Evolutionary conservation across 2,888 invertebrate species (phyloP).

Genomic region (Mystacides longicornis): DNA sequence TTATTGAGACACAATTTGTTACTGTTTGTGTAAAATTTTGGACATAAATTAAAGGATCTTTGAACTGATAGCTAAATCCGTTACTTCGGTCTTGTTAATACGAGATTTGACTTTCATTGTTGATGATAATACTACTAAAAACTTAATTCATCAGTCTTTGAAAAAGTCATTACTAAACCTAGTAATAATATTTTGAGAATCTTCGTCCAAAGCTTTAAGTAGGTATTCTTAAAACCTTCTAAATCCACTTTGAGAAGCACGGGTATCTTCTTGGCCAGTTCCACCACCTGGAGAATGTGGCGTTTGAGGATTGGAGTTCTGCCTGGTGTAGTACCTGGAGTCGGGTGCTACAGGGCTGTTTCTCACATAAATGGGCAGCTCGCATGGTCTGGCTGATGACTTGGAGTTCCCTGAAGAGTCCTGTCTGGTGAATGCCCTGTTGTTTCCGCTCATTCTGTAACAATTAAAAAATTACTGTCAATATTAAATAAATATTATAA

Average conservation of each 20-base stretch:
- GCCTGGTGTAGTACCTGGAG: background rate
- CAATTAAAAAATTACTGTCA: background rate
- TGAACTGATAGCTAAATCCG: too few species aligned
- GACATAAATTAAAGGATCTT: too few species aligned
- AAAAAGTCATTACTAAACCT: too few species aligned
- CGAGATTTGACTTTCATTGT: too few species aligned
- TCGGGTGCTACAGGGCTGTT: background rate
- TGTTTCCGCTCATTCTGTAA: background rate
- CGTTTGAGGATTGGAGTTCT: background rate
- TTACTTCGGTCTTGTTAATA: too few species aligned
- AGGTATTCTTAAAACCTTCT: background rate
- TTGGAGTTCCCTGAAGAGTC: background rate
- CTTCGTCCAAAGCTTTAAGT: too few species aligned
- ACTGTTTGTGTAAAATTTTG: too few species aligned
- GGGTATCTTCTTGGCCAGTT: background rate
- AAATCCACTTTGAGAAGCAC: background rate
- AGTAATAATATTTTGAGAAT: too few species aligned
- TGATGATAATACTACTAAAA: too few species aligned
- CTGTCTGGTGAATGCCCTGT: background rate
- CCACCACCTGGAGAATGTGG: background rate
- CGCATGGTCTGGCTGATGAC: background rate
- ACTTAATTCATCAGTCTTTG: too few species aligned
- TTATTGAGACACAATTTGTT: too few species aligned
- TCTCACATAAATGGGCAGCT: background rate
- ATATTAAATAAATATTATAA: too few species aligned